Evolutionary conservation across 2,888 invertebrate genomes (phyloP).

Genomic region (Ichneumoninae sp.): DNA sequence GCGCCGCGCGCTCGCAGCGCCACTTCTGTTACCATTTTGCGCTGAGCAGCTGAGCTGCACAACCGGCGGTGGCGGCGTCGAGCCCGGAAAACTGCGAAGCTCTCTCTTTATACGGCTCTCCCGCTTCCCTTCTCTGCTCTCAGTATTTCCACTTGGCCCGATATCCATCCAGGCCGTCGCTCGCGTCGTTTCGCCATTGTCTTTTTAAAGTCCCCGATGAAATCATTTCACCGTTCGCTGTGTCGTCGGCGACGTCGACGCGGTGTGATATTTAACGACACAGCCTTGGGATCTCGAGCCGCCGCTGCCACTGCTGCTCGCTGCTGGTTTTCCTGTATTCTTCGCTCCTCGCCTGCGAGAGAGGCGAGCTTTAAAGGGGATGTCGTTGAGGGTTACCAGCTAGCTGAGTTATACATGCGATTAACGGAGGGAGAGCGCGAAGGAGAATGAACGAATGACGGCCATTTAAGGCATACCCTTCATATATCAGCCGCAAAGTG

Average conservation of each 20-base stretch:
- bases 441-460: too few relatives aligned
- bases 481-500: too few relatives aligned
- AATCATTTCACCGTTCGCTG: slow-evolving; percentile 72
- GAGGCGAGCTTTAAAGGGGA: slow-evolving; percentile 60
- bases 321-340: slow-evolving; percentile 22
- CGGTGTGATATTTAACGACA: slow-evolving; percentile 72
- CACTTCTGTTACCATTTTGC: slow-evolving; percentile 25
- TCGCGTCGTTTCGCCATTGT: slow-evolving; percentile 72
- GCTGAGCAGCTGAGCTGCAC: slow-evolving; percentile 42
- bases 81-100: slow-evolving; percentile 44
- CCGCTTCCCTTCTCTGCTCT: not conserved
- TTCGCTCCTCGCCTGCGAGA: slow-evolving; percentile 11
- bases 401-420: not conserved
- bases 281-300: slow-evolving; percentile 49
- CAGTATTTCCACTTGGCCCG: slow-evolving; percentile 45
- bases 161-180: slow-evolving; percentile 71
- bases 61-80: slow-evolving; percentile 32
- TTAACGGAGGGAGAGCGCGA: slow-evolving; percentile 6
- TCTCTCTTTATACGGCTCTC: slow-evolving; percentile 21
- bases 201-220: slow-evolving; percentile 74
- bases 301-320: slow-evolving; percentile 17
- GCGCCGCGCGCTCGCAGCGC: too few relatives aligned
- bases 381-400: slow-evolving; percentile 26
- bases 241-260: slow-evolving; percentile 42
- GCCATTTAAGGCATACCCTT: too few relatives aligned